phyloP scores from a whole-genome alignment of 2,888 invertebrate species.

The Lysandra bellargus region DNA sequence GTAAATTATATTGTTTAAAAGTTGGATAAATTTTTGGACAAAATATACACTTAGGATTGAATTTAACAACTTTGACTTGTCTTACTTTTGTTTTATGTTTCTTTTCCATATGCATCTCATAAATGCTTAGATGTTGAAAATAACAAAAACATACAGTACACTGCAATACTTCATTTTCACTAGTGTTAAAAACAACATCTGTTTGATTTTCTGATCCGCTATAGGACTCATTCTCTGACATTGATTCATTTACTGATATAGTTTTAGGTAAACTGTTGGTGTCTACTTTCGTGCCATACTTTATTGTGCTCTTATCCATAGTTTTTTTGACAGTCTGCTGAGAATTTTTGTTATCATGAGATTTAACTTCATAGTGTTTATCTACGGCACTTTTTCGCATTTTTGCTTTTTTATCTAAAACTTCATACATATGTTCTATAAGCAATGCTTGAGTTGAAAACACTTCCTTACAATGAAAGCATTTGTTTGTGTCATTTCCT shows the following conservation, averaged over 20 bases:
- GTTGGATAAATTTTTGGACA: constrained; percentile 44
- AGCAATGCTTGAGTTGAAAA: constrained; percentile 54
- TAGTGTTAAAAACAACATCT: constrained; percentile 20
- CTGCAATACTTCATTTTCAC: constrained; percentile 26
- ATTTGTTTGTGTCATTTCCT: constrained; percentile 39
- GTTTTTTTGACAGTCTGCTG: not conserved
- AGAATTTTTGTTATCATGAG: not conserved
- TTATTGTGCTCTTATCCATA: not conserved
- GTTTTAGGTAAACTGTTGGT: not conserved
- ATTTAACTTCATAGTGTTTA: not conserved
- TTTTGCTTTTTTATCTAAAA: constrained; percentile 47
- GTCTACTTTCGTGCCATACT: not conserved
- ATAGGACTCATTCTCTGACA: not conserved
- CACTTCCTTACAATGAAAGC: constrained; percentile 58
- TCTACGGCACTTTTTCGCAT: not conserved
- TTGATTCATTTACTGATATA: not conserved
- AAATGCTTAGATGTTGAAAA: constrained; percentile 36
- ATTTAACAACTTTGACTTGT: constrained; percentile 44
- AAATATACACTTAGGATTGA: constrained; percentile 51
- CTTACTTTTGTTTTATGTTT: constrained; percentile 37
- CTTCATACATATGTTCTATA: constrained; percentile 62
- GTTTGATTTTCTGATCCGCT: not conserved
- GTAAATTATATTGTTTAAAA: constrained; percentile 44
- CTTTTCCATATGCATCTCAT: constrained; percentile 33
- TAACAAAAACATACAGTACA: constrained; percentile 39